Base-by-base conservation (phyloP, 2,888 invertebrate genomes). In the Lasioglossum leucozonium region DNA sequence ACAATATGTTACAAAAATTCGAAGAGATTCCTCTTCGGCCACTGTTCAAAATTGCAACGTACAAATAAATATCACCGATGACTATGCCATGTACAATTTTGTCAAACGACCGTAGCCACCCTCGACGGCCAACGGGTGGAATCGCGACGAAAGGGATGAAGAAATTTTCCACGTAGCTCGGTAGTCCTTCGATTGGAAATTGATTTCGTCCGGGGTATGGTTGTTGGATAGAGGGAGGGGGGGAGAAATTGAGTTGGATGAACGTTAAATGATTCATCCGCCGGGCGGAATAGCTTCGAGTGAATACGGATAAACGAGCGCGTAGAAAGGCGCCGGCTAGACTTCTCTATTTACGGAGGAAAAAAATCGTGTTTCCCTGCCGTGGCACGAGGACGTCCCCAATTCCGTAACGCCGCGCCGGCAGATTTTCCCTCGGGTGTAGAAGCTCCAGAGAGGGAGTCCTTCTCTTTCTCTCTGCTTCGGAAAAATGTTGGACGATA, bases 221-320 rank as follows among this genome's bases (percentile, higher is more conserved):
- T 76, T 67, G 6, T 44, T 18, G 37, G n/a, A 11, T 13, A 34
- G 34, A 8, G 22, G 22, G 22, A 2, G 62, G 18, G 3, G 18
- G 34, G 47, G 8, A n/a, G 62, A 22, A 72, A 72, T 47, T 30
- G 72, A 72, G 34, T 30, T 34, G 72, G 22, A 72, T 30, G 72
- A 72, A 34, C 72, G 72, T 47, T 72, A 72, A 72, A 72, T 44
- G 72, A 72, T 72, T 72, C 72, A 67, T 26, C 37, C 5, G 34
- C 4, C n/a, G 67, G 26, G 47, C 67, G 37, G 18, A 47, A 26
- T 47, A 37, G 51, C 34, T 10, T 51, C 76, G 76, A 51, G 67
- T 77, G 76, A 69, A 77, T 69, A 40, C 67, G 51, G 67, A 77
- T 77, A 77, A 77, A 77, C 67, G 67, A 77, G 30, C 62, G 42